A percentile compares a stretch with the other conserved stretches of the same genome.
Conservation (phyloP, 2,113 vertebrate genomes). For the Poeciliopsis occidentalis region DNA sequence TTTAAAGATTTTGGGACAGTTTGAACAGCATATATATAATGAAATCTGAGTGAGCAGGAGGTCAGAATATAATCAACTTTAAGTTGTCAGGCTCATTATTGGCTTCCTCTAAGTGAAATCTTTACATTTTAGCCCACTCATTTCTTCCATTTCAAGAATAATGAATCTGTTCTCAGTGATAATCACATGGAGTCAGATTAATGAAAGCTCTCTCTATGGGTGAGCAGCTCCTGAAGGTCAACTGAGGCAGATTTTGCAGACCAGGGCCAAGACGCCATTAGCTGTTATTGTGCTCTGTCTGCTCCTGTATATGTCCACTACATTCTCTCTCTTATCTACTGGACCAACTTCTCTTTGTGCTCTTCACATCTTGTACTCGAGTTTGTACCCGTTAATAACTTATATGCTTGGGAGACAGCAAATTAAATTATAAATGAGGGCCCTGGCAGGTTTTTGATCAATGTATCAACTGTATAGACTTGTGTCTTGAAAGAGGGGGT, state of each 20-base stretch:
- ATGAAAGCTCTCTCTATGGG: conserved; percentile 21
- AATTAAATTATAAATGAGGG: conserved; percentile 18
- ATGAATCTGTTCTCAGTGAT: conserved; percentile 5
- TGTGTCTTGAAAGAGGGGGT: conserved; percentile 8
- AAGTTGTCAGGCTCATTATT: conserved; percentile 2
- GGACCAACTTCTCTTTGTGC: background rate
- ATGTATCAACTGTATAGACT: conserved; percentile 4
- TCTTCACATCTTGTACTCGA: background rate
- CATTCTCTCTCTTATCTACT: conserved; percentile 6
- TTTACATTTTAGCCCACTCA: conserved; percentile 9
- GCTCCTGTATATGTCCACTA: conserved; percentile 33
- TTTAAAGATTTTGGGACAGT: conserved; percentile 4
- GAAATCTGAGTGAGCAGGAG: conserved; percentile 2
- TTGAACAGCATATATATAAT: conserved; percentile 5
- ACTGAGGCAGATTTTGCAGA: conserved; percentile 48
- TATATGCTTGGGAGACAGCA: background rate
- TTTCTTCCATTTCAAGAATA: conserved; percentile 10
- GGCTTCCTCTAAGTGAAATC: conserved; percentile 8
- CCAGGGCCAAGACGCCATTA: conserved; percentile 20
- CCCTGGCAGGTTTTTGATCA: conserved; percentile 3
- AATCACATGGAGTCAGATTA: conserved; percentile 22
- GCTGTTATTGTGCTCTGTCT: background rate
- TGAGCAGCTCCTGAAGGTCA: conserved; percentile 51
- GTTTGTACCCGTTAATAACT: conserved; percentile 18
- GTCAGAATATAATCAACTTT: conserved; percentile 15